These are phyloP conservation scores for Typhlichthys subterraneus DNA, from an alignment of 2,797 vertebrate genomes.

Conservation along the genomic window DNA sequence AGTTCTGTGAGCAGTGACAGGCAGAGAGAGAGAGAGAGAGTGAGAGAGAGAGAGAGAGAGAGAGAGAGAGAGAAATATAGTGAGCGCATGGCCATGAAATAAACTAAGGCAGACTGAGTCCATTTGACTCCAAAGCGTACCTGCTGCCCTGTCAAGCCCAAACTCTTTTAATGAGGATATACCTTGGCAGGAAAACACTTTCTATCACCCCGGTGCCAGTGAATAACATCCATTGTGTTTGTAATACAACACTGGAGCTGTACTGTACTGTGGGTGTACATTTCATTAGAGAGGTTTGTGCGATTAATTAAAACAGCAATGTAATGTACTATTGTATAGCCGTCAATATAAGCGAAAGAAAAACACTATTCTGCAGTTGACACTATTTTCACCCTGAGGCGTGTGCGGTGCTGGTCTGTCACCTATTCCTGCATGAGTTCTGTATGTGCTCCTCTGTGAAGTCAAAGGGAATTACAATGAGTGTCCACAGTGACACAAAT, in stretches of 20 bases:
- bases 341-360: too few relatives aligned
- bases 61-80: conserved; percentile 3
- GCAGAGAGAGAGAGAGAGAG: conserved; percentile 7
- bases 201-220: not conserved
- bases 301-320: too few relatives aligned
- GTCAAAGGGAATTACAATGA: conserved; percentile 68
- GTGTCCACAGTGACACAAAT: conserved; percentile 65
- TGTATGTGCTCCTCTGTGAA: conserved; percentile 27
- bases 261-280: too few relatives aligned
- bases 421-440: too few relatives aligned
- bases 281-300: too few relatives aligned
- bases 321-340: too few relatives aligned
- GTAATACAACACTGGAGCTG: too few relatives aligned
- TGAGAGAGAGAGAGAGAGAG: not conserved
- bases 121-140: conserved; percentile 27
- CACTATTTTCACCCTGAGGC: not conserved
- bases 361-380: conserved; percentile 17
- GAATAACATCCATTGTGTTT: not conserved
- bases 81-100: not conserved
- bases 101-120: not conserved
- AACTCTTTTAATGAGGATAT: conserved; percentile 42
- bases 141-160: conserved; percentile 8
- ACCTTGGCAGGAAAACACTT: conserved; percentile 1
- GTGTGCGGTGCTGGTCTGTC: conserved; percentile 4
- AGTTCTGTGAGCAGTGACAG: conserved; percentile 16